phyloP scores from a whole-genome alignment of 1,140 invertebrate genomes.

The Amyelois transitella region DNA sequence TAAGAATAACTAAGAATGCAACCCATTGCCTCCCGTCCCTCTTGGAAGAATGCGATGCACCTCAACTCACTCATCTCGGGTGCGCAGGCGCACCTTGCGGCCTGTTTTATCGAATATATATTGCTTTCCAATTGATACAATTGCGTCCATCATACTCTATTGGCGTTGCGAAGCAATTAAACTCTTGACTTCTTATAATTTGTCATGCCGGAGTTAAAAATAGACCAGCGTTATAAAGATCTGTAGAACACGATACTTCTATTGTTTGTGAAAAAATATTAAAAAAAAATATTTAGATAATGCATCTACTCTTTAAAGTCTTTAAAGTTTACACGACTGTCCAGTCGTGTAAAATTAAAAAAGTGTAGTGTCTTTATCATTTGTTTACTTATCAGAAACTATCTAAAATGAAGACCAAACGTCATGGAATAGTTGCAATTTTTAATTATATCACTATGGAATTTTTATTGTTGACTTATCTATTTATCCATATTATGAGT shows the following conservation, averaged over 20 bases:
- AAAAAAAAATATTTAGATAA: too few species aligned
- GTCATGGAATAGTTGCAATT: too few species aligned
- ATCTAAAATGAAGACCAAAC: too few species aligned
- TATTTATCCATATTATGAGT: too few species aligned
- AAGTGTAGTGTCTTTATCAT: too few species aligned
- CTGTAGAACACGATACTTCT: neutral
- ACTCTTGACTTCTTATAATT: neutral
- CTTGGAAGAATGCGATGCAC: constrained; percentile 60
- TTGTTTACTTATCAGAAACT: too few species aligned
- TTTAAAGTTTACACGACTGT: too few species aligned
- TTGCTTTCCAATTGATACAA: constrained; percentile 6
- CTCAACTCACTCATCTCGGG: constrained; percentile 29
- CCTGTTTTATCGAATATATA: constrained; percentile 13
- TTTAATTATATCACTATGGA: too few species aligned
- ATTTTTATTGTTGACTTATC: too few species aligned
- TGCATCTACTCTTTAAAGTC: too few species aligned
- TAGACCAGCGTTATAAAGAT: neutral
- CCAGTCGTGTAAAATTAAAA: too few species aligned
- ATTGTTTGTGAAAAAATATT: too few species aligned
- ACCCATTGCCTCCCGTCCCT: constrained; percentile 53
- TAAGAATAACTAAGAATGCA: constrained; percentile 63
- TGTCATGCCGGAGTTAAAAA: neutral
- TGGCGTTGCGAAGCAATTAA: neutral
- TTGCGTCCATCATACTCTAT: neutral
- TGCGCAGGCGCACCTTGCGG: constrained; percentile 57